These are phyloP conservation scores for Leptinotarsa tumamoca DNA, from an alignment of 2,888 invertebrate species.

Conservation along the genomic window DNA sequence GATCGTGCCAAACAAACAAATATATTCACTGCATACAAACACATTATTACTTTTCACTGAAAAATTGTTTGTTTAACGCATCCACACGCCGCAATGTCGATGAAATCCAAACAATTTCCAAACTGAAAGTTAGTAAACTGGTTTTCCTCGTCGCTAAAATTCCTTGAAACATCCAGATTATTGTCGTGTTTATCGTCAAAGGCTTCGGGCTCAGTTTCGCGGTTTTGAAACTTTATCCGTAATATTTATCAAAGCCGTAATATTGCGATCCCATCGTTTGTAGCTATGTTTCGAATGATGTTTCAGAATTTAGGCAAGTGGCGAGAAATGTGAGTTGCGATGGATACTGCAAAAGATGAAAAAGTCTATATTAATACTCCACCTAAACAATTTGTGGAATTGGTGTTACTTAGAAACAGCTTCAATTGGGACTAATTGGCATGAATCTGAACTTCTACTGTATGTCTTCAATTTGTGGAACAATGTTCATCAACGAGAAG, in stretches of 20 bases:
- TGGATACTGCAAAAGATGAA: too few relatives aligned
- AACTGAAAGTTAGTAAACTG: conserved; percentile 21
- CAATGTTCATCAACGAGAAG: too few relatives aligned
- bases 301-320: neutral
- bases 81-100: neutral
- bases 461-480: too few relatives aligned
- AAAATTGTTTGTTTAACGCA: neutral
- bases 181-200: conserved; percentile 28
- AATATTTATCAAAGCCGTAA: conserved; percentile 20
- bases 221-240: conserved; percentile 16
- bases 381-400: too few relatives aligned
- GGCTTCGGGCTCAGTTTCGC: conserved; percentile 20
- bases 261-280: conserved; percentile 16
- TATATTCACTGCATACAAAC: too few relatives aligned
- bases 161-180: conserved; percentile 23
- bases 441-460: too few relatives aligned
- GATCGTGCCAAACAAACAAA: too few relatives aligned
- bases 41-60: neutral
- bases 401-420: too few relatives aligned
- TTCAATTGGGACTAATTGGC: too few relatives aligned
- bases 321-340: neutral
- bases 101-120: conserved; percentile 22
- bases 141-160: neutral
- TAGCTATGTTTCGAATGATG: neutral
- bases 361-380: too few relatives aligned